Conservation (phyloP, 2,113 vertebrate genomes). For the Siphamia tubifer region DNA sequence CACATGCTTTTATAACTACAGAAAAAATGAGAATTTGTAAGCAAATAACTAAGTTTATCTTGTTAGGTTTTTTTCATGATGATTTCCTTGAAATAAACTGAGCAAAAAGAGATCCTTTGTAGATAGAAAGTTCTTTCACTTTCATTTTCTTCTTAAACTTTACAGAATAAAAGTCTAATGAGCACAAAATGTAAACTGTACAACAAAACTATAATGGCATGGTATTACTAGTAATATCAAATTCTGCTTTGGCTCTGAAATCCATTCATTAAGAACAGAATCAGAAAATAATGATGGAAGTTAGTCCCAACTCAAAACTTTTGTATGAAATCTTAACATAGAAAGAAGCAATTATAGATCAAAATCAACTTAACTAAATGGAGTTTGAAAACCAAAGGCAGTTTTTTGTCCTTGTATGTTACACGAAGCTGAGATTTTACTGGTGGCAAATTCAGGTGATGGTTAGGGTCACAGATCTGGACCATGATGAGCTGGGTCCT, state of each 20-base stretch:
- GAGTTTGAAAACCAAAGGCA: background rate
- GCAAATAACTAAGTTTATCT: background rate
- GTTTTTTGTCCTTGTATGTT: background rate
- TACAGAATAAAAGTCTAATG: too few species aligned
- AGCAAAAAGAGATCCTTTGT: too few species aligned
- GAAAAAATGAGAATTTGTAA: slow-evolving; percentile 6
- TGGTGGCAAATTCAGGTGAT: background rate
- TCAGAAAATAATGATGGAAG: background rate
- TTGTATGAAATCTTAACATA: too few species aligned
- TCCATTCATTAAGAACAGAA: too few species aligned
- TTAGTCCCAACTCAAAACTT: background rate
- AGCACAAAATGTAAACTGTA: too few species aligned
- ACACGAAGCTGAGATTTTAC: slow-evolving; percentile 42
- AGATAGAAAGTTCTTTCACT: too few species aligned
- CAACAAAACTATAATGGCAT: too few species aligned
- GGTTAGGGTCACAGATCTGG: slow-evolving; percentile 7
- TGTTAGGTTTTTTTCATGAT: too few species aligned
- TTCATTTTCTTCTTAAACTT: too few species aligned
- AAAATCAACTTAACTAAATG: background rate
- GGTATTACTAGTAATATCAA: too few species aligned
- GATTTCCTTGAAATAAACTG: too few species aligned
- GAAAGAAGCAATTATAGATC: background rate
- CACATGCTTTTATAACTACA: background rate
- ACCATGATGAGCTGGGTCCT: background rate
- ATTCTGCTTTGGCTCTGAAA: too few species aligned